These are phyloP conservation scores for Eidolon dupreanum DNA, from an alignment of 2,797 vertebrate genomes.

Conservation along the genomic window DNA sequence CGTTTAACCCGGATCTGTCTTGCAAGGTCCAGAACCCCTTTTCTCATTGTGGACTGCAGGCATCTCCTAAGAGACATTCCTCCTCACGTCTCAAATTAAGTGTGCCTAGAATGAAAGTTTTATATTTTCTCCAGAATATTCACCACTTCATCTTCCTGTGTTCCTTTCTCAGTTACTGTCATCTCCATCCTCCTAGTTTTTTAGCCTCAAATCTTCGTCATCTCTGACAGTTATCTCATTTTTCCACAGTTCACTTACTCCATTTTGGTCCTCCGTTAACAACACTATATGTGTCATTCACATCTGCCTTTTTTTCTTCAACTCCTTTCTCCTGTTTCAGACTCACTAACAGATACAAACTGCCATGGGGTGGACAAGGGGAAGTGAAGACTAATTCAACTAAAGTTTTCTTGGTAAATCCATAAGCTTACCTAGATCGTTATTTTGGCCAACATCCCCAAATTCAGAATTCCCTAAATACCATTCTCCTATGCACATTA, in stretches of 20 bases:
- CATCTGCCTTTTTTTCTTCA: not conserved
- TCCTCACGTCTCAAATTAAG: not conserved
- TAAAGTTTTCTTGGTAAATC: not conserved
- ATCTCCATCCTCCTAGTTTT: not conserved
- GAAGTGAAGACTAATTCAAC: not conserved
- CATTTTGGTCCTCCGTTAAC: not conserved
- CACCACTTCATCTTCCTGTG: not conserved
- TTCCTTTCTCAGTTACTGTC: not conserved
- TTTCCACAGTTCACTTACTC: not conserved
- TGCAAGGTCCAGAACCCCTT: not conserved
- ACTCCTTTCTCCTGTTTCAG: not conserved
- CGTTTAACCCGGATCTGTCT: not conserved
- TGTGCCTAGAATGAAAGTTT: not conserved
- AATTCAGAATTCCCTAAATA: not conserved
- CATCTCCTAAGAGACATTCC: not conserved
- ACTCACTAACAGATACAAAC: not conserved
- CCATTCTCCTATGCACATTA: not conserved
- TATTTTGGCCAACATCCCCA: not conserved
- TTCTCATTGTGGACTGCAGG: not conserved
- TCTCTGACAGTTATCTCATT: not conserved
- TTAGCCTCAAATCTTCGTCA: not conserved
- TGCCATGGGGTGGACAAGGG: not conserved
- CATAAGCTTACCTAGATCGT: not conserved
- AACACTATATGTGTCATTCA: not conserved
- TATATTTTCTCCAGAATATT: not conserved